Percentiles rank a stretch among this genome's conserved stretches.
Evolutionary conservation across 23 tunicate species (phyloP).

Genomic region (Halocynthia aurantium): DNA sequence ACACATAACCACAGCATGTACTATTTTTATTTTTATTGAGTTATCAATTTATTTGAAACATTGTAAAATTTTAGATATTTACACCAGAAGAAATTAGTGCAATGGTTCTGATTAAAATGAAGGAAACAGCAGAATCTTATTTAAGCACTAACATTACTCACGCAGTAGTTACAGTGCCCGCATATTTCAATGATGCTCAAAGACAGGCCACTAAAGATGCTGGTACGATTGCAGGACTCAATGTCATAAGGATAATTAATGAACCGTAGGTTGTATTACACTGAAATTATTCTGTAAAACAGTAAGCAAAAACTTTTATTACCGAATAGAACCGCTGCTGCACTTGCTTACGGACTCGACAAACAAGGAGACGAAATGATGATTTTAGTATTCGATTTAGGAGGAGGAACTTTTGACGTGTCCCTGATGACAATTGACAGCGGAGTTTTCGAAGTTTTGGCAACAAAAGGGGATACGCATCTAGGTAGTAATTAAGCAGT

Average conservation of each 20-base stretch:
- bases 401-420: slow-evolving; percentile 80
- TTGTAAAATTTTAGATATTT: background rate
- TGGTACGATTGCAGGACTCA: slow-evolving; percentile 52
- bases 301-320: too few species aligned
- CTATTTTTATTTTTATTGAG: background rate
- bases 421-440: slow-evolving; percentile 62
- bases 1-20: too few species aligned
- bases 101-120: slow-evolving; percentile 50
- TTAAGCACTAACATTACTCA: slow-evolving; percentile 41
- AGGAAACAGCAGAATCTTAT: slow-evolving; percentile 44
- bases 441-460: slow-evolving; percentile 71
- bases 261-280: slow-evolving; percentile 33
- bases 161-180: slow-evolving; percentile 31
- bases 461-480: slow-evolving; percentile 83
- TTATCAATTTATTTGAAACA: too few species aligned
- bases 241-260: slow-evolving; percentile 52
- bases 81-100: slow-evolving; percentile 47
- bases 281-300: too few species aligned
- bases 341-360: slow-evolving; percentile 72
- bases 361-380: slow-evolving; percentile 40
- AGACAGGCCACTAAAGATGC: slow-evolving; percentile 62
- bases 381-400: slow-evolving; percentile 57
- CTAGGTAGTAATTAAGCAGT: slow-evolving; percentile 14
- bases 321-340: slow-evolving; percentile 50
- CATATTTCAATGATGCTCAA: slow-evolving; percentile 16